Evolutionary conservation across 2,888 invertebrate species (phyloP).

Genomic region (Agrilus mali): DNA sequence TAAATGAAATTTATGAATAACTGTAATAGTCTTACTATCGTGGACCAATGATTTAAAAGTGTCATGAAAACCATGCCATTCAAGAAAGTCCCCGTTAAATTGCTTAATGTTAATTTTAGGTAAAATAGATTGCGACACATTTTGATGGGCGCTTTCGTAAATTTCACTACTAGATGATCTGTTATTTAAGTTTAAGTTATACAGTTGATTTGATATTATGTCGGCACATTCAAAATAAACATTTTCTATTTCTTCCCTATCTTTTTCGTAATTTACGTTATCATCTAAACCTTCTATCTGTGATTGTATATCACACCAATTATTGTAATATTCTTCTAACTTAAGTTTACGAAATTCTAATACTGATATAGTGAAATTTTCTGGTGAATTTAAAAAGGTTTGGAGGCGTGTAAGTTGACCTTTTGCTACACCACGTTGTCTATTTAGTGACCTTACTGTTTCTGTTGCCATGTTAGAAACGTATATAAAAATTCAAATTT

Average conservation of each 20-base stretch:
- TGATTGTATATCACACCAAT: not conserved
- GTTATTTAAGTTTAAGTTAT: not conserved
- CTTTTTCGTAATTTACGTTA: not conserved
- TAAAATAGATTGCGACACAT: not conserved
- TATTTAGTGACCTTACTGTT: too few species aligned
- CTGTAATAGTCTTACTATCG: not conserved
- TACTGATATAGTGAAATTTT: too few species aligned
- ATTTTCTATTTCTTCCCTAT: not conserved
- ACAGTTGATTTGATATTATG: not conserved
- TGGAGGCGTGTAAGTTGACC: too few species aligned
- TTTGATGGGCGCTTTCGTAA: not conserved
- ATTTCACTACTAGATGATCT: not conserved
- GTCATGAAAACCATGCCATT: not conserved
- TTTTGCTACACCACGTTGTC: too few species aligned
- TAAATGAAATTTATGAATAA: not conserved
- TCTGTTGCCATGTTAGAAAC: too few species aligned
- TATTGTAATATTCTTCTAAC: not conserved
- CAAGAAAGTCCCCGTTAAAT: not conserved
- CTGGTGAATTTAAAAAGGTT: too few species aligned
- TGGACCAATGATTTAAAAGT: not conserved
- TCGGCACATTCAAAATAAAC: not conserved
- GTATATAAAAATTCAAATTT: too few species aligned
- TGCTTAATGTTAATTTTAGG: too few species aligned
- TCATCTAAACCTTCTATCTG: constrained; percentile 1
- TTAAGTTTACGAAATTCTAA: too few species aligned